These are phyloP conservation scores for Hipparchia sbordonii DNA, from an alignment of 2,888 invertebrate species.

Conservation along the genomic window DNA sequence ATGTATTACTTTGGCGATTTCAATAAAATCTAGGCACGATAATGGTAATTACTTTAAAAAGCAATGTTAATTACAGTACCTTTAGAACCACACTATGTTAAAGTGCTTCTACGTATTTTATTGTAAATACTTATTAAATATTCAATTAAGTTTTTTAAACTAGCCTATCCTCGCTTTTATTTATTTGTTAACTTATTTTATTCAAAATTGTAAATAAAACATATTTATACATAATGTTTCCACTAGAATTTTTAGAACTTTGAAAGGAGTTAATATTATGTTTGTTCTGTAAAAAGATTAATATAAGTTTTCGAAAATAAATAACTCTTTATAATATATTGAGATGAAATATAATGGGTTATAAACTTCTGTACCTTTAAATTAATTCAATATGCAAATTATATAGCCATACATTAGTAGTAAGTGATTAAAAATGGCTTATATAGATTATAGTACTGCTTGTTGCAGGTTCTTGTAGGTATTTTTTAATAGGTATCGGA, in stretches of 20 bases:
- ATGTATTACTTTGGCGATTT: conserved; percentile 72
- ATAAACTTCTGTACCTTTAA: background rate
- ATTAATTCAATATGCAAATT: background rate
- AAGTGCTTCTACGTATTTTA: conserved; percentile 15
- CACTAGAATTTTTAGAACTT: background rate
- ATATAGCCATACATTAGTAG: no score
- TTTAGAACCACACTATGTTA: conserved; percentile 15
- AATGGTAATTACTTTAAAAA: conserved; percentile 52
- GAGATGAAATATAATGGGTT: background rate
- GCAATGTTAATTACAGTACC: conserved; percentile 26
- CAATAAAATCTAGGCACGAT: conserved; percentile 69
- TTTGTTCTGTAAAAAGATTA: background rate
- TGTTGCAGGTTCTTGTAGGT: no score
- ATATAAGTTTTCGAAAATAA: background rate
- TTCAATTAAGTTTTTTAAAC: background rate
- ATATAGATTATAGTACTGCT: no score
- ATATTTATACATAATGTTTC: background rate
- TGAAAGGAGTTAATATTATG: background rate
- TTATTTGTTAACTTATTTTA: background rate
- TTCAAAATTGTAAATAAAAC: conserved; percentile 1
- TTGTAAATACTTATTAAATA: conserved; percentile 3
- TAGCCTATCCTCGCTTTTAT: conserved; percentile 6
- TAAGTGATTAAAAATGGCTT: no score
- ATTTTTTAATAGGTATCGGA: no score
- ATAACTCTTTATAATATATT: background rate